These are phyloP conservation scores for Beris morrisii DNA, from an alignment of 2,888 invertebrate genomes.

Conservation along the genomic window DNA sequence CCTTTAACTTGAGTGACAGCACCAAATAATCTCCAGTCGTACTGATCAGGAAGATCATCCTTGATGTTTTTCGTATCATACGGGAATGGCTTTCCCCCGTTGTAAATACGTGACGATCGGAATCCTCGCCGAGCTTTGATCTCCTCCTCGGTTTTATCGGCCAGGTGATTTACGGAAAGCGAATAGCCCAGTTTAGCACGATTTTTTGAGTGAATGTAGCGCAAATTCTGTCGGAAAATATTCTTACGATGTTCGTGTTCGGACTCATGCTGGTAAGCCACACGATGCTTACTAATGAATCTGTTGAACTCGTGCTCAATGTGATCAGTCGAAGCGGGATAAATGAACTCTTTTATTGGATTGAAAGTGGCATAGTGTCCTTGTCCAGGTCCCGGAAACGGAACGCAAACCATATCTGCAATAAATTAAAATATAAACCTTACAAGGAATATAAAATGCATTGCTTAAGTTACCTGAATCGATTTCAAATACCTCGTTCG, in stretches of 20 bases:
- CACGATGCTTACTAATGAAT: constrained; percentile 74
- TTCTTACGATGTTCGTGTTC: constrained; percentile 75
- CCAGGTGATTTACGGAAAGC: constrained; percentile 82
- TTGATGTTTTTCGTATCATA: constrained; percentile 62
- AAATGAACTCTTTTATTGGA: constrained; percentile 90
- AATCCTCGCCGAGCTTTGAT: constrained; percentile 72
- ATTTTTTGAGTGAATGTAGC: constrained; percentile 80
- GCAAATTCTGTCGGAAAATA: constrained; percentile 83
- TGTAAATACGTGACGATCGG: constrained; percentile 64
- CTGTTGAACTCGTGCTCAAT: constrained; percentile 70
- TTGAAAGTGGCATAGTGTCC: constrained; percentile 81
- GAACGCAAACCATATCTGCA: constrained; percentile 68
- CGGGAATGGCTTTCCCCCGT: constrained; percentile 78
- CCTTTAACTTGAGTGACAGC: constrained; percentile 94
- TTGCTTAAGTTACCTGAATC: constrained; percentile 58
- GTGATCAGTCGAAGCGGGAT: constrained; percentile 69
- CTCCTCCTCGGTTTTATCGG: constrained; percentile 80
- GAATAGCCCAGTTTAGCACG: constrained; percentile 73
- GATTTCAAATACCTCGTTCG: constrained; percentile 69
- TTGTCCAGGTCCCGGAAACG: constrained; percentile 86
- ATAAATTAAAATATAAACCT: neutral
- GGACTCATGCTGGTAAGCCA: constrained; percentile 63
- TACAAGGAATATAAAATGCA: neutral
- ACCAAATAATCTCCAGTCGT: constrained; percentile 90
- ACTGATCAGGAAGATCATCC: constrained; percentile 68